Conservation (phyloP, 92 coral and sea anemone genomes). For the Porites evermanni region DNA sequence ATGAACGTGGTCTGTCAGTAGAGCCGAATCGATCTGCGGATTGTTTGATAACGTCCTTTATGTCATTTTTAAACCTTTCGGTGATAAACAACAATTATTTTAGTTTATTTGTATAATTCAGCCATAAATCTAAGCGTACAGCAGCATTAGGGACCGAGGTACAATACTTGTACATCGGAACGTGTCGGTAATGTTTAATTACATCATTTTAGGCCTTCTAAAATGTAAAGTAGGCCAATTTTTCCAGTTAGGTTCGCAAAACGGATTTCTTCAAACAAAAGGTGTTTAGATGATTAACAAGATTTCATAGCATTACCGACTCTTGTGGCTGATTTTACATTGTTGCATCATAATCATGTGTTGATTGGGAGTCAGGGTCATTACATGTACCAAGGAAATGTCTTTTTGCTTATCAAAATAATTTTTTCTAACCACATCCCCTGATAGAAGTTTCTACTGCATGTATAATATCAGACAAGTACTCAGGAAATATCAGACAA, state of each 20-base stretch:
- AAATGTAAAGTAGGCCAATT: neutral
- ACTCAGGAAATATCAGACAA: constrained; percentile 20
- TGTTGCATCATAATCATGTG: constrained; percentile 4
- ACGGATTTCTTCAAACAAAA: neutral
- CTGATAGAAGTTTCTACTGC: neutral
- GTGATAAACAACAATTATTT: constrained; percentile 19
- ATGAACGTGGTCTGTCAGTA: neutral
- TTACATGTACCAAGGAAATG: neutral
- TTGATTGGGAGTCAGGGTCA: neutral
- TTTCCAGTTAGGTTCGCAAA: constrained; percentile 1
- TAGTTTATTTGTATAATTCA: constrained; percentile 10
- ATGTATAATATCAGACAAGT: neutral
- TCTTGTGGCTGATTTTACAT: neutral
- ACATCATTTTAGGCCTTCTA: neutral
- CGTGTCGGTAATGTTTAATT: constrained; percentile 9
- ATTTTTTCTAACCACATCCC: constrained; percentile 1
- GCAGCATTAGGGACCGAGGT: neutral
- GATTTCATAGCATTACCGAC: neutral
- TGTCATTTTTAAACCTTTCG: neutral
- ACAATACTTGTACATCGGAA: neutral
- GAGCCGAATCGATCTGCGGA: constrained; percentile 1
- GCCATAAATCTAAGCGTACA: neutral
- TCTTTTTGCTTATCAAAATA: neutral
- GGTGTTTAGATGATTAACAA: neutral
- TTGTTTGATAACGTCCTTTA: constrained; percentile 12